Conservation (phyloP, 2,113 vertebrate genomes). For the Xenopus laevis region DNA sequence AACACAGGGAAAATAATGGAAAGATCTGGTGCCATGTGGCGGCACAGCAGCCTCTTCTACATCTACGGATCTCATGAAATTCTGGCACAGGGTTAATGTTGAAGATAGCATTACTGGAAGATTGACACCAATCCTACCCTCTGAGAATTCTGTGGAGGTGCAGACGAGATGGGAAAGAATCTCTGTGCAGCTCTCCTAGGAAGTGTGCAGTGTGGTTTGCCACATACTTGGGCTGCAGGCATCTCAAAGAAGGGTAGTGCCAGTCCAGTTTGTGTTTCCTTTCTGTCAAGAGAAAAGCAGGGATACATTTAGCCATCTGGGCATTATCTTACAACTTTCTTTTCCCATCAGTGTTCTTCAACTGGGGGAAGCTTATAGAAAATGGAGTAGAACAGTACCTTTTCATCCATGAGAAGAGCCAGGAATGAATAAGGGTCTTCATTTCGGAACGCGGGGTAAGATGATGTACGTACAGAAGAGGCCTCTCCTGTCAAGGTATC, state of each 20-base stretch:
- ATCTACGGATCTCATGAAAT: constrained; percentile 54
- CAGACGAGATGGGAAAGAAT: constrained; percentile 66
- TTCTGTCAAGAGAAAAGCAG: constrained; percentile 1
- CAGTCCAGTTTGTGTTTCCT: too few species aligned
- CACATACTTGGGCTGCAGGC: not conserved
- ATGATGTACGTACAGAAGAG: too few species aligned
- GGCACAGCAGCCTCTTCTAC: too few species aligned
- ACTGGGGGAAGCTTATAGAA: too few species aligned
- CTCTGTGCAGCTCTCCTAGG: not conserved
- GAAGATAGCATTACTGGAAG: constrained; percentile 72
- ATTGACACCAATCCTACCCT: constrained; percentile 58
- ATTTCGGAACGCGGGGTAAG: not conserved
- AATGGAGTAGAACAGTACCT: not conserved
- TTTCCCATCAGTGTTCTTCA: too few species aligned
- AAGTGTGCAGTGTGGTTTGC: not conserved
- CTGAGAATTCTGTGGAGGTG: constrained; percentile 76
- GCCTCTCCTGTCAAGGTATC: too few species aligned
- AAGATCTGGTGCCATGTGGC: not conserved
- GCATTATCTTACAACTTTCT: not conserved
- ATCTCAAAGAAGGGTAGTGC: not conserved
- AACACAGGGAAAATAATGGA: not conserved
- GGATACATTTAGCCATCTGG: not conserved
- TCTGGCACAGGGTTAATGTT: constrained; percentile 75
- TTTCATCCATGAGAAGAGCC: not conserved
- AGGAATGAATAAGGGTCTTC: not conserved